Conservation (phyloP, 1,140 invertebrate genomes). For the Agraylea sexmaculata region DNA sequence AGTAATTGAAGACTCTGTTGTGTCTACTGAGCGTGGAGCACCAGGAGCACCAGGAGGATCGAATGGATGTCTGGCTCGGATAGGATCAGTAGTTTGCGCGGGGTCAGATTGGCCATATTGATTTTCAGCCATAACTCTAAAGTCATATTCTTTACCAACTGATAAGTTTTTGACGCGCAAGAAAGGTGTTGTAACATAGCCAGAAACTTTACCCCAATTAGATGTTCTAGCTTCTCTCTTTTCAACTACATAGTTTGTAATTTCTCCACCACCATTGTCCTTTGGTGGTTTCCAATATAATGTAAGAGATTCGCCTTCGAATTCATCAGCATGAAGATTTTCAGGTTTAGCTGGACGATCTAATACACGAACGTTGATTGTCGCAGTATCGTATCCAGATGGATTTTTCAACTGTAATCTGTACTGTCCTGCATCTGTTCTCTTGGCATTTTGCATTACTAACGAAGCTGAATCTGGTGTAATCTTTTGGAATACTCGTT, state of each 20-base stretch:
- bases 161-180: slow-evolving; percentile 82
- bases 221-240: slow-evolving; percentile 72
- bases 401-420: slow-evolving; percentile 87
- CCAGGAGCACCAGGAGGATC: slow-evolving; percentile 87
- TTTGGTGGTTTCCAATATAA: slow-evolving; percentile 93
- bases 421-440: slow-evolving; percentile 85
- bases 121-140: slow-evolving; percentile 96
- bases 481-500: slow-evolving; percentile 69
- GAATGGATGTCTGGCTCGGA: slow-evolving; percentile 91
- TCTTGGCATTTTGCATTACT: slow-evolving; percentile 83
- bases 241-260: slow-evolving; percentile 96
- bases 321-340: slow-evolving; percentile 82
- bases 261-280: slow-evolving; percentile 87
- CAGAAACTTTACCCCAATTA: slow-evolving; percentile 83
- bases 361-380: slow-evolving; percentile 86
- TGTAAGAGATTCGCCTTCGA: slow-evolving; percentile 89
- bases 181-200: slow-evolving; percentile 81
- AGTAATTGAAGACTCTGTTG: slow-evolving; percentile 87
- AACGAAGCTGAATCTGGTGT: slow-evolving; percentile 82
- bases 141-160: slow-evolving; percentile 88
- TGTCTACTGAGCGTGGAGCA: slow-evolving; percentile 71
- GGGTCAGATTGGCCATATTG: slow-evolving; percentile 92
- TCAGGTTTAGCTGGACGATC: slow-evolving; percentile 81
- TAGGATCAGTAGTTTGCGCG: slow-evolving; percentile 72
- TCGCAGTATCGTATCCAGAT: slow-evolving; percentile 88